Conservation (phyloP, 2,797 vertebrate genomes). For the Pelodytes ibericus region DNA sequence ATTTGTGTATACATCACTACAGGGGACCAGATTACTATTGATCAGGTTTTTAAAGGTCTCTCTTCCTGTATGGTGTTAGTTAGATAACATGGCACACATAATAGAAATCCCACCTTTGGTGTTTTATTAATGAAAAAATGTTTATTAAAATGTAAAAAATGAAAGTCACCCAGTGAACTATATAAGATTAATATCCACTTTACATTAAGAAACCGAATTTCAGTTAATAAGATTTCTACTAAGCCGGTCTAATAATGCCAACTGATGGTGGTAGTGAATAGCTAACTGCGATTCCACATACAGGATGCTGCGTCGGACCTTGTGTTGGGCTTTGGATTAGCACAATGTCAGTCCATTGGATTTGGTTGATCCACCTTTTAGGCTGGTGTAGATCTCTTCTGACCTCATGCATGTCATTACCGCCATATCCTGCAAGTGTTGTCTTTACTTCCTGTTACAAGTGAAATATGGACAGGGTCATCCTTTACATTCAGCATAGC, state of each 20-base stretch:
- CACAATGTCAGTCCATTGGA: background rate
- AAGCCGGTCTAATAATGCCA: background rate
- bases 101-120: too few species aligned
- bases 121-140: too few species aligned
- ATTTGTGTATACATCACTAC: too few species aligned
- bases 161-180: background rate
- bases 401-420: slow-evolving; percentile 66
- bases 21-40: too few species aligned
- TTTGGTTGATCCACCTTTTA: slow-evolving; percentile 7
- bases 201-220: background rate
- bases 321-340: background rate
- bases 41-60: too few species aligned
- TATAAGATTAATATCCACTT: slow-evolving; percentile 5
- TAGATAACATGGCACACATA: too few species aligned
- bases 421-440: slow-evolving; percentile 93
- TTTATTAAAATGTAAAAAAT: slow-evolving; percentile 39
- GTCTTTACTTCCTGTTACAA: slow-evolving; percentile 87
- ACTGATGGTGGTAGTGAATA: background rate
- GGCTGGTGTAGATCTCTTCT: background rate
- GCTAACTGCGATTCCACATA: background rate
- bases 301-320: background rate
- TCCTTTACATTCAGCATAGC: too few species aligned
- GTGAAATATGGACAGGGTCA: too few species aligned
- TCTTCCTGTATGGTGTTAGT: too few species aligned
- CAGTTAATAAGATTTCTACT: background rate